Evolutionary conservation across 2,113 vertebrate species (phyloP).

Genomic region (Prinia subflava): DNA sequence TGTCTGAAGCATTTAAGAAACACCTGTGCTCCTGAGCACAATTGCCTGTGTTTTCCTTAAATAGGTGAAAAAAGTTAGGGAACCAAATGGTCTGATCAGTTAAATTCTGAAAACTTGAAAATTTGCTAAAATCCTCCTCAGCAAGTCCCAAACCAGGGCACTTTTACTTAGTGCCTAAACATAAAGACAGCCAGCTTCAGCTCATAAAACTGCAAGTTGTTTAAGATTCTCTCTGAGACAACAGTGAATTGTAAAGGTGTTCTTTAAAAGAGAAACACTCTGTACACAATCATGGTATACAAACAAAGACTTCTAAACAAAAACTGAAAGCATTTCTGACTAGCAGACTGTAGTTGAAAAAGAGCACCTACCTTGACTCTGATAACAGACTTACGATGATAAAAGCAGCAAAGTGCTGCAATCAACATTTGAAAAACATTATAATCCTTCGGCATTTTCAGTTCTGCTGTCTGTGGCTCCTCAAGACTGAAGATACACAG

Average conservation of each 20-base stretch:
- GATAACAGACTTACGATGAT: slow-evolving; percentile 86
- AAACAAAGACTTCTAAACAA: neutral
- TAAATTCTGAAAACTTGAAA: neutral
- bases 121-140: neutral
- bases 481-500: neutral
- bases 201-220: neutral
- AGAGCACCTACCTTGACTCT: slow-evolving; percentile 83
- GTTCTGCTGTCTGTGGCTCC: neutral
- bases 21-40: neutral
- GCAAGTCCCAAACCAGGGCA: neutral
- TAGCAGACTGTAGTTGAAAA: neutral
- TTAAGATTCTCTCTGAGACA: neutral
- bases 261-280: neutral
- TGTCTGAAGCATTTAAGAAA: neutral
- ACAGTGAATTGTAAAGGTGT: neutral
- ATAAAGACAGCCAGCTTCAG: neutral
- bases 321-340: neutral
- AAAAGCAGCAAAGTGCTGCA: slow-evolving; percentile 92
- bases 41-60: neutral
- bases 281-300: neutral
- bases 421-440: slow-evolving; percentile 81
- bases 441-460: slow-evolving; percentile 87
- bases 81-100: neutral
- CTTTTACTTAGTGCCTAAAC: neutral
- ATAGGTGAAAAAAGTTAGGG: neutral